These are phyloP conservation scores for Drosophila kanekoi DNA, from an alignment of 2,888 invertebrate genomes.

Conservation along the genomic window DNA sequence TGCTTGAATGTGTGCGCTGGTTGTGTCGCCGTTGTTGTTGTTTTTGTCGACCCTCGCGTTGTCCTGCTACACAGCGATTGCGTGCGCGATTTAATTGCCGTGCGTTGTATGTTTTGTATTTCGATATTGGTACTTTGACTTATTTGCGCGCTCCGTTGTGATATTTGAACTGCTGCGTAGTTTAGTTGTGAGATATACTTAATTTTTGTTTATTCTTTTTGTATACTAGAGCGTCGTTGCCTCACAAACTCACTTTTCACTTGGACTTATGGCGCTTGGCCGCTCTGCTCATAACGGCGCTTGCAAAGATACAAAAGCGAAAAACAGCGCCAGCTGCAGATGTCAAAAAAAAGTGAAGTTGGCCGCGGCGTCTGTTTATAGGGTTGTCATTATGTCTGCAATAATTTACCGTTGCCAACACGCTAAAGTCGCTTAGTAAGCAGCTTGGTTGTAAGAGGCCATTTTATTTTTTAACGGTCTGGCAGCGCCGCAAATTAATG, in stretches of 20 bases:
- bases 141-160: constrained; percentile 15
- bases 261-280: constrained; percentile 67
- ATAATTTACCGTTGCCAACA: constrained; percentile 33
- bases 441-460: no score
- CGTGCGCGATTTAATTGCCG: constrained; percentile 29
- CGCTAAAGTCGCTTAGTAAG: neutral
- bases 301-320: constrained; percentile 72
- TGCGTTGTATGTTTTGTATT: constrained; percentile 20
- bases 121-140: constrained; percentile 32
- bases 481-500: constrained; percentile 12
- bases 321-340: constrained; percentile 70
- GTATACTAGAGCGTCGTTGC: constrained; percentile 22
- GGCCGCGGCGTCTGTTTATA: constrained; percentile 56
- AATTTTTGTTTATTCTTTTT: constrained; percentile 19
- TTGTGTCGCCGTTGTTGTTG: constrained; percentile 36
- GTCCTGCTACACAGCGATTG: constrained; percentile 46
- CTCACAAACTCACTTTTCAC: constrained; percentile 61
- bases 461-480: constrained; percentile 4
- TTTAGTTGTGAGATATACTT: constrained; percentile 26
- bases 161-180: constrained; percentile 4
- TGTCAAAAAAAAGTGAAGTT: constrained; percentile 50
- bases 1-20: constrained; percentile 24
- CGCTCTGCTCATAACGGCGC: constrained; percentile 75
- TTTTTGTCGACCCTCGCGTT: constrained; percentile 40
- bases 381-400: constrained; percentile 34